Evolutionary conservation across 1,140 invertebrate genomes (phyloP), one percentile per base, ranked within the genome.

Genomic region (Chironomus striatipennis): DNA sequence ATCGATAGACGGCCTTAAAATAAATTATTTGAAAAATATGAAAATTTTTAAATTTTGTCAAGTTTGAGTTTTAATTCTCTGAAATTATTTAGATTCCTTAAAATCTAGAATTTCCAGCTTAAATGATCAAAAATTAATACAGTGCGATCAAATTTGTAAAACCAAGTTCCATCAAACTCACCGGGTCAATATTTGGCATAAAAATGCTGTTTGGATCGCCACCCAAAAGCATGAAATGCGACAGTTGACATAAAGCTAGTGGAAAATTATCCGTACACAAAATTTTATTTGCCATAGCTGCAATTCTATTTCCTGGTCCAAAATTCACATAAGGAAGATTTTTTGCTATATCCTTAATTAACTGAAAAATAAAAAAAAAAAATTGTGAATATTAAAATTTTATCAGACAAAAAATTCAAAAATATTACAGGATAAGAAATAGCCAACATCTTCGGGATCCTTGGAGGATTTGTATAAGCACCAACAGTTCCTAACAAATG

Each of bases 401-500:
- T n/a, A n/a, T n/a, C n/a, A n/a, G n/a, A n/a, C n/a, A n/a, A n/a
- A n/a, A n/a, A n/a, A n/a, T n/a, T n/a, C n/a, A n/a, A n/a, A n/a
- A n/a, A n/a, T 34, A 34, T 57, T 5, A 57, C 47, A 12, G n/a
- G n/a, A 57, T 57, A 57, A 15, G n/a, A n/a, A 5, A n/a, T 12
- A n/a, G 47, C 47, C 5, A 57, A 10, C 12, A n/a, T 57, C 12
- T 12, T 57, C 12, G n/a, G n/a, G 5, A n/a, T 12, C 12, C 12
- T n/a, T 15, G 12, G 12, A 0, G 65, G 20, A 75, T 82, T 81
- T 73, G 81, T 79, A 1, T 80, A 77, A 73, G 81, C 80, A 17
- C 81, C 81, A 0, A 81, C 80, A 1, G 81, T 91, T 12, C 88
- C 90, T 74, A 92, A 81, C 57, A 88, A 87, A 74, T 90, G 84